phyloP scores from a whole-genome alignment of 2,797 vertebrate genomes.

The Rhinatrema bivittatum region DNA sequence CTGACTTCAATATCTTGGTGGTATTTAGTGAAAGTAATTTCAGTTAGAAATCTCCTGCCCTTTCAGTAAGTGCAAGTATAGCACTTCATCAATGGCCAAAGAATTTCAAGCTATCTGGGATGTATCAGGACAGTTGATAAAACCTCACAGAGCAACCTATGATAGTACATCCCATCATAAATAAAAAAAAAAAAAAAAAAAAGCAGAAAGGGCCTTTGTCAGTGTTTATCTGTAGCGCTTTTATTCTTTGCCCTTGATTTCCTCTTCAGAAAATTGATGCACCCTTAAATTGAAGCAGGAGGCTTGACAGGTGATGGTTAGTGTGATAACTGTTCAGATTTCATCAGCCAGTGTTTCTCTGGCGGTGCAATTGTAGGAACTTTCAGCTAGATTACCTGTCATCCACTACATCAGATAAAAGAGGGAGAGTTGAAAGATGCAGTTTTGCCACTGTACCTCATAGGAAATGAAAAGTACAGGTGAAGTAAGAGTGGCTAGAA shows the following conservation, averaged over 20 bases:
- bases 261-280: slow-evolving; percentile 99
- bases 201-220: slow-evolving; percentile 92
- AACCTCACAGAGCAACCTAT: slow-evolving; percentile 78
- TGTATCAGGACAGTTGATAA: slow-evolving; percentile 96
- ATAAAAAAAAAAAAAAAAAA: slow-evolving; percentile 82
- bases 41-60: slow-evolving; percentile 86
- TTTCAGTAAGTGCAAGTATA: slow-evolving; percentile 79
- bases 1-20: slow-evolving; percentile 77
- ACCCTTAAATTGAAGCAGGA: slow-evolving; percentile 97
- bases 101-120: slow-evolving; percentile 88
- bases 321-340: slow-evolving; percentile 99
- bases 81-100: slow-evolving; percentile 93
- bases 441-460: slow-evolving; percentile 69
- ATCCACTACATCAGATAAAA: slow-evolving; percentile 94
- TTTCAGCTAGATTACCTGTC: slow-evolving; percentile 98
- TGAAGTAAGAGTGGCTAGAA: slow-evolving; percentile 50
- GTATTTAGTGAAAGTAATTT: slow-evolving; percentile 90
- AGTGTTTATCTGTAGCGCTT: slow-evolving; percentile 96
- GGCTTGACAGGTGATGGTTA: slow-evolving; percentile 99
- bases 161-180: slow-evolving; percentile 97
- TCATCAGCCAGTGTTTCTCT: slow-evolving; percentile 89
- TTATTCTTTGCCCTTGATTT: slow-evolving; percentile 99
- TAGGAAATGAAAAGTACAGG: slow-evolving; percentile 75
- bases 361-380: slow-evolving; percentile 94
- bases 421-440: slow-evolving; percentile 79